Evolutionary conservation across 2,113 vertebrate species (phyloP).

Genomic region (Oenanthe melanoleuca): DNA sequence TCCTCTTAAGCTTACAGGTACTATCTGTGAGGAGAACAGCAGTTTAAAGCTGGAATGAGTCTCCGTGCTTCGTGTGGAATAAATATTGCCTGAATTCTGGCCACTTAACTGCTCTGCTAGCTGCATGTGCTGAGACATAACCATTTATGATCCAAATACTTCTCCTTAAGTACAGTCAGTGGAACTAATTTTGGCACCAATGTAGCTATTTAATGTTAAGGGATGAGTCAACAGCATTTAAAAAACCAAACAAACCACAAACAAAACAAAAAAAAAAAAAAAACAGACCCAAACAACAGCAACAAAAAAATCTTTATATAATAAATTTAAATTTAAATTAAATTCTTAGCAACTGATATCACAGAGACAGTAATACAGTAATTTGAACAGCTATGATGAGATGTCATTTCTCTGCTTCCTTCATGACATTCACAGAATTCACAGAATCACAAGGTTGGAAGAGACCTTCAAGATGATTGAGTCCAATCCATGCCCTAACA

Average conservation of each 20-base stretch:
- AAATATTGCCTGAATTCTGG: background rate
- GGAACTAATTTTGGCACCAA: background rate
- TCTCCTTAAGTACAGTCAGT: background rate
- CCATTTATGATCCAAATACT: background rate
- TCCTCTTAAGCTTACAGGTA: background rate
- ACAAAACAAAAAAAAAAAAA: background rate
- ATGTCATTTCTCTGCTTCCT: background rate
- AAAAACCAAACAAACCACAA: background rate
- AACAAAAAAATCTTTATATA: background rate
- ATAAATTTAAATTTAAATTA: background rate
- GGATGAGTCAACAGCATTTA: background rate
- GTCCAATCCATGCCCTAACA: too few species aligned
- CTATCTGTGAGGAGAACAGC: background rate
- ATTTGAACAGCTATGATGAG: background rate
- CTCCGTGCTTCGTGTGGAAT: background rate
- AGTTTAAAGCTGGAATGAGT: background rate
- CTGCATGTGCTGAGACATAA: background rate
- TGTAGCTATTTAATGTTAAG: background rate
- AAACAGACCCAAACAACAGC: too few species aligned
- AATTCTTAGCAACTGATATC: background rate
- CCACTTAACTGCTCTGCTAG: background rate
- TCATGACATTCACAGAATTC: background rate
- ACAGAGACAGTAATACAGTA: background rate
- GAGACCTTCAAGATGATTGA: too few species aligned
- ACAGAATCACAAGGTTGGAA: too few species aligned